Evolutionary conservation across 2,113 vertebrate genomes (phyloP), one percentile per base, ranked within the genome.

Genomic region (Vanacampus margaritifer): DNA sequence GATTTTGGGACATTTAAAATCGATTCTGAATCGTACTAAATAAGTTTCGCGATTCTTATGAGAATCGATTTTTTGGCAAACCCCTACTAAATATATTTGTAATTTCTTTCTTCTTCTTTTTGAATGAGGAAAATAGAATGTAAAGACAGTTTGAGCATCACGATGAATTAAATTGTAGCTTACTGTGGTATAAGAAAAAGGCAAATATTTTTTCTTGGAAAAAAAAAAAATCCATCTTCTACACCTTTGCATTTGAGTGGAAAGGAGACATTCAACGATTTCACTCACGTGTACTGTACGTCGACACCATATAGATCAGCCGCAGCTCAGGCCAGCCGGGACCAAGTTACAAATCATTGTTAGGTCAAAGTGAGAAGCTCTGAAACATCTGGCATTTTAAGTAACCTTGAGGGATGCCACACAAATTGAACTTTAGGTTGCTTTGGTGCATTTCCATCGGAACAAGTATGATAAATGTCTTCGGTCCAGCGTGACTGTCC

Each of bases 391-490:
- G 54, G 39, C 56, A 57, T 66, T 37, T 16, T 19, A 48, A 17
- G 39, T 43, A 24, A 46, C 58, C 8, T 39, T 73, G 73, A 76
- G 64, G 26, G 66, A 74, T 21, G 35, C 24, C 9, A 17, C 36
- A 68, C 60, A 70, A 60, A 84, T 36, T 37, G 6, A 64, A 73
- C 43, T 67, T 76, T 19, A 56, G 23, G 17, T 61, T 63, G 57
- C 50, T 65, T 32, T 63, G 68, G 75, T 65, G 68, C 11, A 23
- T 51, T 66, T 35, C 28, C n/a, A 5, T 51, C 13, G 36, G 23
- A 19, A 36, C 35, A 63, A 53, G 75, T 17, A 36, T 75, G 60
- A 84, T n/a, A 2, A 67, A 85, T 63, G 10, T 37, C 48, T 67
- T 64, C 10, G 12, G 58, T 79, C 69, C 67, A 26, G 67, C 28